Conservation (phyloP, 2,797 vertebrate species). For the Sarcoramphus papa region DNA sequence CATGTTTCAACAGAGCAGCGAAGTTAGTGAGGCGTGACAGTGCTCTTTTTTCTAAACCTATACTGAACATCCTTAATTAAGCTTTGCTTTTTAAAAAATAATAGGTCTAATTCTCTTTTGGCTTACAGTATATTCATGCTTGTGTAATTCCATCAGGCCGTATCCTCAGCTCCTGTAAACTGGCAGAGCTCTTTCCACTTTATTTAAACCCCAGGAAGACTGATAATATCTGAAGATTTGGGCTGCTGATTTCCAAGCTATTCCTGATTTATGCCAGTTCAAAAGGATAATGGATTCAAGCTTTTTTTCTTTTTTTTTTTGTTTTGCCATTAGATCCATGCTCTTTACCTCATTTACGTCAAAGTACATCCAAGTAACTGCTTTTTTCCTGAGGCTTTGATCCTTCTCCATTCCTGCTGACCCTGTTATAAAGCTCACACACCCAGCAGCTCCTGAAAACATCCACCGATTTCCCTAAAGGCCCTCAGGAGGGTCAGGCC, state of each 20-base stretch:
- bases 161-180: conserved; percentile 2
- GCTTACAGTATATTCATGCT: conserved; percentile 33
- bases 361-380: not conserved
- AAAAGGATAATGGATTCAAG: not conserved
- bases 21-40: conserved; percentile 49
- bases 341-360: not conserved
- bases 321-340: not conserved
- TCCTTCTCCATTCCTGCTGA: not conserved
- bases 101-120: conserved; percentile 52
- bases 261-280: not conserved
- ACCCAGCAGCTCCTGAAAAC: not conserved
- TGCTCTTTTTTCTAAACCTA: conserved; percentile 26
- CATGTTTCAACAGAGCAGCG: conserved; percentile 34
- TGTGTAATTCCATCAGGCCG: conserved; percentile 1
- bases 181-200: not conserved
- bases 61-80: conserved; percentile 62
- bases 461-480: not conserved
- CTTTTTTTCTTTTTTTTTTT: not conserved
- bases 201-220: conserved; percentile 3
- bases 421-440: not conserved
- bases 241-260: not conserved
- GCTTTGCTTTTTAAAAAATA: conserved; percentile 62
- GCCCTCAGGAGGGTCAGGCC: not conserved
- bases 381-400: not conserved
- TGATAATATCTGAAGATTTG: not conserved